Evolutionary conservation across 2,888 invertebrate genomes (phyloP).

Genomic region (Yponomeuta malinellus): DNA sequence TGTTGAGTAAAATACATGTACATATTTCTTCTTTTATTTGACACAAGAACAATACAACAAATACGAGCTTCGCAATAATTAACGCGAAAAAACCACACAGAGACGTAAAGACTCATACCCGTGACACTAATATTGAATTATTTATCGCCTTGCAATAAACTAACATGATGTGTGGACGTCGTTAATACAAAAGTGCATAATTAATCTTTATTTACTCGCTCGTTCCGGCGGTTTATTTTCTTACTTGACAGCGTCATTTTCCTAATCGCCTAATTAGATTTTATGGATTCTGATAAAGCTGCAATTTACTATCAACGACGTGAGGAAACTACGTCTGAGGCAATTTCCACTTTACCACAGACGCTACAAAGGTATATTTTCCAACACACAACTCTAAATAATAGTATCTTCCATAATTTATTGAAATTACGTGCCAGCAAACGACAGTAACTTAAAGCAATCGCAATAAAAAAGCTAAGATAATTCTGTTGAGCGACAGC

Average conservation of each 20-base stretch:
- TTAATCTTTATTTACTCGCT: slow-evolving; percentile 2
- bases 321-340: neutral
- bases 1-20: too few species aligned
- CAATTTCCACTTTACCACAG: too few species aligned
- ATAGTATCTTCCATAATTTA: neutral
- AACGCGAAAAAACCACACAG: neutral
- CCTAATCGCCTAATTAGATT: neutral
- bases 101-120: neutral
- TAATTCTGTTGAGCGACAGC: neutral
- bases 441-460: neutral
- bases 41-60: neutral
- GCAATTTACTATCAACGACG: neutral
- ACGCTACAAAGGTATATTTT: too few species aligned
- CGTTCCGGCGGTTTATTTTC: neutral
- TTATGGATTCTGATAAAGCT: slow-evolving; percentile 1
- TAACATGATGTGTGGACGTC: neutral
- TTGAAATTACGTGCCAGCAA: neutral
- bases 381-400: neutral
- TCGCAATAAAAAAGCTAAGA: neutral
- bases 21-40: neutral
- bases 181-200: neutral
- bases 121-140: slow-evolving; percentile 3
- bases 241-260: neutral
- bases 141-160: neutral
- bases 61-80: neutral